Percentiles rank a stretch among this genome's conserved stretches.
Evolutionary conservation across 2,113 vertebrate species (phyloP).

Genomic region (Acanthisitta chloris): DNA sequence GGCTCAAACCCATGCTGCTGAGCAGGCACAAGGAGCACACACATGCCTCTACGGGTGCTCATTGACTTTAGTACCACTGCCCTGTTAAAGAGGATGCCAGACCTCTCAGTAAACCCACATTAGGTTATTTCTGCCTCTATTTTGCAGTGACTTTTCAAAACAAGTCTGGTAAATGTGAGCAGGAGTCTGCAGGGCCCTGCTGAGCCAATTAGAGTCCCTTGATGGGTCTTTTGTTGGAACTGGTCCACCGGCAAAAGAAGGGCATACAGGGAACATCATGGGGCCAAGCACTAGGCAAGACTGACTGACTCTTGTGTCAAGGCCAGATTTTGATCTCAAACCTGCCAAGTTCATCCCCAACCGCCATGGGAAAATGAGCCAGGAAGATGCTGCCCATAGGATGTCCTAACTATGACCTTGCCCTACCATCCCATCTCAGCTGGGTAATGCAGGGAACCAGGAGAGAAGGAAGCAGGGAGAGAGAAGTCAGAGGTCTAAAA

Average conservation of each 20-base stretch:
- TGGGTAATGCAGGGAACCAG: neutral
- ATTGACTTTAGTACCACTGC: neutral
- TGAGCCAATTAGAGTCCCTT: neutral
- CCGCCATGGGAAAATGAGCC: neutral
- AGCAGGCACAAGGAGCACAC: neutral
- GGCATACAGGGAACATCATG: accelerated
- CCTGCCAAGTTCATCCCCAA: neutral
- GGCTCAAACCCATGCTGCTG: neutral
- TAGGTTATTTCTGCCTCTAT: neutral
- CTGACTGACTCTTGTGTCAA: neutral
- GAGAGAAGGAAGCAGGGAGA: neutral
- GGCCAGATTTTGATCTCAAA: neutral
- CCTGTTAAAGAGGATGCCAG: neutral
- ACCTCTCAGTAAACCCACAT: accelerated
- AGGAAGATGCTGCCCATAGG: neutral
- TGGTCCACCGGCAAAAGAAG: neutral
- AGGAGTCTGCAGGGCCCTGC: neutral
- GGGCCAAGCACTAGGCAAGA: neutral
- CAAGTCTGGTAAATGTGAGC: neutral
- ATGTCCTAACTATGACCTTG: accelerated
- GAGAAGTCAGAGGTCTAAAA: neutral
- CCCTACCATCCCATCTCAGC: neutral
- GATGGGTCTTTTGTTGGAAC: neutral
- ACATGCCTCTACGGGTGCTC: accelerated
- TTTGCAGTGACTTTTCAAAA: neutral